Base-by-base conservation (phyloP, 2,113 vertebrate genomes). In the Cygnus atratus region DNA sequence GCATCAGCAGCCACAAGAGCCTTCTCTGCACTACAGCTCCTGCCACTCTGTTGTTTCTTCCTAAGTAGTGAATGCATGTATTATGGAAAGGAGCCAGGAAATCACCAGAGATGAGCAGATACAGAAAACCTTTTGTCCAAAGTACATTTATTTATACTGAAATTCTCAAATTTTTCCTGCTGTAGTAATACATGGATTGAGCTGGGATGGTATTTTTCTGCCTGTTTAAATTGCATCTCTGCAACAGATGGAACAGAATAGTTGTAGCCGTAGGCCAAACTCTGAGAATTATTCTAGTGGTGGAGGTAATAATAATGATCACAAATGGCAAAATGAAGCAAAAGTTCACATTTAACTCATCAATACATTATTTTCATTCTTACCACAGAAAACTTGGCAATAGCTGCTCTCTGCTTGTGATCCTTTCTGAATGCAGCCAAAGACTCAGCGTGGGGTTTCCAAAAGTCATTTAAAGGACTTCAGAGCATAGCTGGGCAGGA, bases 171-270 rank as follows among this genome's bases (percentile, higher is more conserved):
- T 76, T 75, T 87, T 85, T 37, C 80, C 44, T 70, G 58, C 88
- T 75, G 54, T 62, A 79, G 24, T 43, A 84, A 72, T 87, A 54
- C 33, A 75, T 31, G 29, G 52, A 78, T 75, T 72, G n/a, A 75
- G 39, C 48, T 50, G 35, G 28, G 79, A 70, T 43, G 46, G 31
- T 57, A 54, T 92, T 96, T 95, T 93, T 87, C 76, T 76, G 80
- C 73, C 80, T 87, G n/a, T 65, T 92, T 88, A 82, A 61, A 86
- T 68, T 84, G 62, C 55, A 81, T 78, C 19, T 84, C 66, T 93
- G 80, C 54, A 70, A 88, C 92, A 96, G 95, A 96, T 79, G 86
- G 80, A 92, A 88, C 13, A 63, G 62, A 85, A 55, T 76, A 92
- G 48, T 65, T 63, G 55, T 46, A 80, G 84, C 81, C 7, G 6